phyloP scores from a whole-genome alignment of 1,140 invertebrate species.

The Pseudobourletiella spinata region DNA sequence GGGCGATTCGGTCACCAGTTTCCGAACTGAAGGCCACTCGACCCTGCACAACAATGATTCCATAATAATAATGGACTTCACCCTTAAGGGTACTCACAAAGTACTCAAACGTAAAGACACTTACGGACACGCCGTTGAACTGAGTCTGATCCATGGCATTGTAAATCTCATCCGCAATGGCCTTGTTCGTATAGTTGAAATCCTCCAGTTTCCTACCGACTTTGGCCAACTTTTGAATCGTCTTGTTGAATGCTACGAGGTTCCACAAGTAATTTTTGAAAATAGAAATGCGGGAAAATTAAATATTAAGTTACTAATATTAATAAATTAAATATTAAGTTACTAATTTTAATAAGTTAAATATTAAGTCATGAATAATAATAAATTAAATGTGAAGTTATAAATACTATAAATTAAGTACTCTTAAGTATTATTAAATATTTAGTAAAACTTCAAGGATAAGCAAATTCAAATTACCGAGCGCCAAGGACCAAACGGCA shows the following conservation, averaged over 20 bases:
- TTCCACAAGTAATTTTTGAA: neutral
- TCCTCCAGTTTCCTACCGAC: slow-evolving; percentile 77
- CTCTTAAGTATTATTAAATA: too few species aligned
- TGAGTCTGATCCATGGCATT: slow-evolving; percentile 94
- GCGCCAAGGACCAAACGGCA: slow-evolving; percentile 94
- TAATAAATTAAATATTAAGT: neutral
- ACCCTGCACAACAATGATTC: too few species aligned
- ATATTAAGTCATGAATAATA: too few species aligned
- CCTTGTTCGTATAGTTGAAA: slow-evolving; percentile 94
- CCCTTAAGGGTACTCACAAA: too few species aligned
- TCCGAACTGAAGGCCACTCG: slow-evolving; percentile 44
- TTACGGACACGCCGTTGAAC: slow-evolving; percentile 94
- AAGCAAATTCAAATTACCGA: slow-evolving; percentile 65
- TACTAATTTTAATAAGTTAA: neutral
- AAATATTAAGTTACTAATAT: neutral
- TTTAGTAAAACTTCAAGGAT: too few species aligned
- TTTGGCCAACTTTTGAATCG: slow-evolving; percentile 72
- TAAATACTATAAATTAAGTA: too few species aligned
- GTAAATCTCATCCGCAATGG: slow-evolving; percentile 91
- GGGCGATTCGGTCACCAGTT: slow-evolving; percentile 95
- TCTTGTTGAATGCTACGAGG: slow-evolving; percentile 92
- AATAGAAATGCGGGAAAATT: too few species aligned
- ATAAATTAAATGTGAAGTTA: too few species aligned
- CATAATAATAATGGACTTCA: too few species aligned
- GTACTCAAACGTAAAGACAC: slow-evolving; percentile 41